Base-by-base conservation (phyloP, 2,113 vertebrate species). In the Rhinolophus sinicus region DNA sequence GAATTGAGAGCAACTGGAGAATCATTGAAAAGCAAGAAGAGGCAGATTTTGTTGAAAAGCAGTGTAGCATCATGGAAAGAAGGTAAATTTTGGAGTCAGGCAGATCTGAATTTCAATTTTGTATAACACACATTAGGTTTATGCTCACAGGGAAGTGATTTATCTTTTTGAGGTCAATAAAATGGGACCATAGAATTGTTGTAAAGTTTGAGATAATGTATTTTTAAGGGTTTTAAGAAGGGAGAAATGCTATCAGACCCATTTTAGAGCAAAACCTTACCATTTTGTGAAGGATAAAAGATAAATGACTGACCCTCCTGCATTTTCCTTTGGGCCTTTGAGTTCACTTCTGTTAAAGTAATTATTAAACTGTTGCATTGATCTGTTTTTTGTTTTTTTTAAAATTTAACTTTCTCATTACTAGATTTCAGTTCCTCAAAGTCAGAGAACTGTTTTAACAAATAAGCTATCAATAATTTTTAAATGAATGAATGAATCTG, bases 101-200 rank as follows among this genome's bases (percentile, higher is more conserved):
- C 22, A 62, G 35, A 76, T 62, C n/a, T 94, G 38, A 88, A 82
- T 88, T 88, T 75, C 76, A 76, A 88, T 76, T 95, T 75, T 67
- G 12, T 88, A 13, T 50, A 76, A 54, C n/a, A 62, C n/a, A 62
- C 13, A 6, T 88, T 81, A 82, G 40, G 13, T 62, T 96, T 73
- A 52, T 83, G 58, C 18, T 76, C 69, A 38, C 4, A 62, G 35
- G 30, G 70, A 82, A 80, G 14, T 40, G 44, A 81, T 75, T 87
- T 19, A 44, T 90, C 47, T 67, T 94, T 95, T 77, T 60, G 35
- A 80, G 33, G 35, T 85, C 38, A 89, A 64, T 64, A 77, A 72
- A 92, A 50, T 73, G 33, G 38, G 8, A 7, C 78, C 47, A 28
- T 65, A 65, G 72, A 87, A 13, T 75, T 83, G 8, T 77, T 88